Percentiles rank a stretch among this genome's conserved stretches.
Conservation (phyloP, 53 echinoderm and acorn worm genomes). For the Hippasteria phrygiana region DNA sequence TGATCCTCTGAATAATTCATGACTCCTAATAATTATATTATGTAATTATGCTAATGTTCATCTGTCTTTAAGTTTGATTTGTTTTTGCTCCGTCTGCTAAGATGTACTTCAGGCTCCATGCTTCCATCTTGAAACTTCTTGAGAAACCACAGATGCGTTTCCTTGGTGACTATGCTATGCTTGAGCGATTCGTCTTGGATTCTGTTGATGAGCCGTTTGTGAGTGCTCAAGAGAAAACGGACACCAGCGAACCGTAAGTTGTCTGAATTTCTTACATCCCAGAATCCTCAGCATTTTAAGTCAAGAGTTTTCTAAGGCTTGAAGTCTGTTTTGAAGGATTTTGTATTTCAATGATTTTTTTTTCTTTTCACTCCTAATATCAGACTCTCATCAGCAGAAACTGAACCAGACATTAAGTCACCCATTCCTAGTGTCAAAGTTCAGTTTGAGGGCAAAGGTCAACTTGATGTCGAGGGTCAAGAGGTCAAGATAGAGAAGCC, state of each 20-base stretch:
- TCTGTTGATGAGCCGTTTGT: constrained; percentile 84
- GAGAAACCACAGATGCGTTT: constrained; percentile 56
- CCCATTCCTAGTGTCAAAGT: neutral
- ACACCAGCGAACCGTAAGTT: constrained; percentile 73
- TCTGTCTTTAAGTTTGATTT: too few species aligned
- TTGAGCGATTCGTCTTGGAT: constrained; percentile 73
- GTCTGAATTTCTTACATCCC: neutral
- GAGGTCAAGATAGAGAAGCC: constrained; percentile 25
- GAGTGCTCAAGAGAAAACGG: constrained; percentile 84
- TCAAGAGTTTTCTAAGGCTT: neutral
- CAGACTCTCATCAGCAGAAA: constrained; percentile 53
- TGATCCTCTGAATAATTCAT: constrained; percentile 6
- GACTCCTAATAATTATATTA: neutral
- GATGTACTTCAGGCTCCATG: constrained; percentile 94
- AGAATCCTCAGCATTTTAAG: neutral
- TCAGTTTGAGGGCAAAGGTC: constrained; percentile 39
- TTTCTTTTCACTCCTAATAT: neutral
- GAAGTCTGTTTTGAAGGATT: neutral
- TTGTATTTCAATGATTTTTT: neutral
- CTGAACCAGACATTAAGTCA: constrained; percentile 27
- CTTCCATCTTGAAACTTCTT: constrained; percentile 87
- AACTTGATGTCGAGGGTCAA: constrained; percentile 34
- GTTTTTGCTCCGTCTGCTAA: constrained; percentile 28
- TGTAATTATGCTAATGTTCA: too few species aligned
- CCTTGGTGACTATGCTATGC: constrained; percentile 56